A percentile compares a stretch with the other conserved stretches of the same genome.
phyloP scores from a whole-genome alignment of 1,140 invertebrate genomes.

The Bombus turneri region DNA sequence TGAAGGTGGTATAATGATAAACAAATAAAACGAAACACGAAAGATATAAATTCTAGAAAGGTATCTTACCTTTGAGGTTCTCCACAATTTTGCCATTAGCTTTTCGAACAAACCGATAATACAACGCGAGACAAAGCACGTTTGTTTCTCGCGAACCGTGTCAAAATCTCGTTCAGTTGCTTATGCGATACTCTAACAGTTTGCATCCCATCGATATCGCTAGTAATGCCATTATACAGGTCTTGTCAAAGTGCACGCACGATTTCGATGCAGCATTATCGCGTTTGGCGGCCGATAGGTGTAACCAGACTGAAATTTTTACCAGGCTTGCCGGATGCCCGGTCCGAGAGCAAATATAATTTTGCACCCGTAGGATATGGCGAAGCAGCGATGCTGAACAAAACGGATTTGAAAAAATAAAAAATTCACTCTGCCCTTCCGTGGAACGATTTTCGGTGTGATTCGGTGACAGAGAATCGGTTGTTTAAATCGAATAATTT shows the following conservation, averaged over 20 bases:
- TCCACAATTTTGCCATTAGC: too few species aligned
- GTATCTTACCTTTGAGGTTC: too few species aligned
- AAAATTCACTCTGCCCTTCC: background rate
- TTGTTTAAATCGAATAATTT: conserved; percentile 50
- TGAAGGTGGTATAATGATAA: too few species aligned
- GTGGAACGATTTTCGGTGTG: background rate
- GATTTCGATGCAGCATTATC: background rate
- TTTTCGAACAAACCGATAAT: background rate
- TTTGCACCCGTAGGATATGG: conserved; percentile 7
- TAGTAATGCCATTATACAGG: background rate
- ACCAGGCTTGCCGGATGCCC: background rate
- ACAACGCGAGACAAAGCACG: background rate
- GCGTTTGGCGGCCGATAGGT: background rate
- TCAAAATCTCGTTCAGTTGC: background rate
- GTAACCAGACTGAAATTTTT: conserved; percentile 22
- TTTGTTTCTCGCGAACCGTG: background rate
- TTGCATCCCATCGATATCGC: background rate
- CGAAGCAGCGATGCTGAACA: background rate
- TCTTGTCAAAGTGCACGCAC: background rate
- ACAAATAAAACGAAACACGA: too few species aligned
- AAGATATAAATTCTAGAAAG: too few species aligned
- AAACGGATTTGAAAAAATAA: conserved; percentile 25
- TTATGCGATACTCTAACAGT: background rate
- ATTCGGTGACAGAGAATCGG: conserved; percentile 23
- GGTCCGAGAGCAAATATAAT: conserved; percentile 23